Evolutionary conservation across 2,797 vertebrate species (phyloP).

Genomic region (Pseudocheirus occidentalis): DNA sequence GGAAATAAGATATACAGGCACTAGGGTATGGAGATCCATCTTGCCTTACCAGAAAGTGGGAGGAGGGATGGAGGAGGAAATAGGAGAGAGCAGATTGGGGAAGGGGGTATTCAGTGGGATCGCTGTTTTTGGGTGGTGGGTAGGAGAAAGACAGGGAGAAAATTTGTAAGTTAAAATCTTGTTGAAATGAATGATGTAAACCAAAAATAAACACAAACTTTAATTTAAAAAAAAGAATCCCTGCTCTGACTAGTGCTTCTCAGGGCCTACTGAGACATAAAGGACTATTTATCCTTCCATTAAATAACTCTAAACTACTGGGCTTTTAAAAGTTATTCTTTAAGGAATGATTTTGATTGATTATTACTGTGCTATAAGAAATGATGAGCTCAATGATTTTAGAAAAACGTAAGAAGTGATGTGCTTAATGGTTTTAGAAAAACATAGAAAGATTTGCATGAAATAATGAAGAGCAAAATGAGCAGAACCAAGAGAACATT

Average conservation of each 20-base stretch:
- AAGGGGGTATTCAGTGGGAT: no score
- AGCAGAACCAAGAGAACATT: background rate
- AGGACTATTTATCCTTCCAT: background rate
- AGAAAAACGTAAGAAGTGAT: background rate
- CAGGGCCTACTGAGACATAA: background rate
- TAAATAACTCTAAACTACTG: background rate
- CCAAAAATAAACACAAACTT: no score
- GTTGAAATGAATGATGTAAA: no score
- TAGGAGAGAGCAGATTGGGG: no score
- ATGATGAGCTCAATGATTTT: background rate
- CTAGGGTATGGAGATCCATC: no score
- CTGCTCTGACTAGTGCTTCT: background rate
- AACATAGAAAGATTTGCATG: background rate
- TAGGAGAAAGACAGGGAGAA: no score
- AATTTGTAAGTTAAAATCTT: no score
- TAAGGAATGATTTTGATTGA: background rate
- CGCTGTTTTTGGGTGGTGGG: no score
- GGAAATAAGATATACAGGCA: no score
- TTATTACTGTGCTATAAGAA: background rate
- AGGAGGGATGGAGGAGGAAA: no score
- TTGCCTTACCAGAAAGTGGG: no score
- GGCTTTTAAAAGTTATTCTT: background rate
- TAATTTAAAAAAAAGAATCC: no score
- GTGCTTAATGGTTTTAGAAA: background rate
- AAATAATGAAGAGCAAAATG: background rate